Percentiles rank a stretch among this genome's conserved stretches.
These are phyloP conservation scores for Siphamia tubifer DNA, from an alignment of 2,113 vertebrate species.

Conservation along the genomic window DNA sequence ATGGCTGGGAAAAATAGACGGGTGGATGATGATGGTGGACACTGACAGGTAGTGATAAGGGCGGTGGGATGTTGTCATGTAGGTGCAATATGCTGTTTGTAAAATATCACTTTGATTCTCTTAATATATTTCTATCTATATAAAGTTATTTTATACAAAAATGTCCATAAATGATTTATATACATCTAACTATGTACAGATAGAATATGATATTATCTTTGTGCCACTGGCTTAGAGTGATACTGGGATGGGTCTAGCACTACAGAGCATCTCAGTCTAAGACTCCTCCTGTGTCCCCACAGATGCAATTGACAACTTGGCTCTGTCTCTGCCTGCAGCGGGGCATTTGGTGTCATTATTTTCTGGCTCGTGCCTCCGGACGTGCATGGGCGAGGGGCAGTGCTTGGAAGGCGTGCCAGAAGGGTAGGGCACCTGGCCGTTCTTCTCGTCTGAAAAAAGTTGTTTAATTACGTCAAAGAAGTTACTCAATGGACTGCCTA, in stretches of 20 bases:
- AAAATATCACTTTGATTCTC: slow-evolving; percentile 53
- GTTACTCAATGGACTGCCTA: slow-evolving; percentile 97
- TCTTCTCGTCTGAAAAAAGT: slow-evolving; percentile 99
- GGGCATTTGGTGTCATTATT: slow-evolving; percentile 88
- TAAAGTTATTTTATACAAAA: slow-evolving; percentile 82
- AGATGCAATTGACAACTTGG: slow-evolving; percentile 83
- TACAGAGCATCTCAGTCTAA: slow-evolving; percentile 73
- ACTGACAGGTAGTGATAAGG: slow-evolving; percentile 16
- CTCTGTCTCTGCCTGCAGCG: slow-evolving; percentile 84
- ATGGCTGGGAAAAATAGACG: slow-evolving; percentile 12
- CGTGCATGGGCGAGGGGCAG: slow-evolving; percentile 80
- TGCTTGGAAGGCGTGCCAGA: slow-evolving; percentile 89
- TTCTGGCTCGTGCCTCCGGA: slow-evolving; percentile 87
- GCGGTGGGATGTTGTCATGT: slow-evolving; percentile 11
- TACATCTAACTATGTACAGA: slow-evolving; percentile 77
- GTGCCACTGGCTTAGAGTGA: slow-evolving; percentile 33
- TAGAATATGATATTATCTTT: slow-evolving; percentile 74
- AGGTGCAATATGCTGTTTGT: slow-evolving; percentile 25
- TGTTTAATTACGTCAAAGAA: slow-evolving; percentile 99
- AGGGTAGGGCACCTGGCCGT: slow-evolving; percentile 92
- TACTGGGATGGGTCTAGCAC: slow-evolving; percentile 21
- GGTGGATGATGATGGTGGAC: slow-evolving; percentile 56
- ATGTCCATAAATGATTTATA: slow-evolving; percentile 77
- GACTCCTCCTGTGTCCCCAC: slow-evolving; percentile 87
- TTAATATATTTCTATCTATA: slow-evolving; percentile 78